A percentile compares a stretch with the other conserved stretches of the same genome.
These are phyloP conservation scores for Scaptomyza flava DNA, from an alignment of 2,888 invertebrate genomes.

Conservation along the genomic window DNA sequence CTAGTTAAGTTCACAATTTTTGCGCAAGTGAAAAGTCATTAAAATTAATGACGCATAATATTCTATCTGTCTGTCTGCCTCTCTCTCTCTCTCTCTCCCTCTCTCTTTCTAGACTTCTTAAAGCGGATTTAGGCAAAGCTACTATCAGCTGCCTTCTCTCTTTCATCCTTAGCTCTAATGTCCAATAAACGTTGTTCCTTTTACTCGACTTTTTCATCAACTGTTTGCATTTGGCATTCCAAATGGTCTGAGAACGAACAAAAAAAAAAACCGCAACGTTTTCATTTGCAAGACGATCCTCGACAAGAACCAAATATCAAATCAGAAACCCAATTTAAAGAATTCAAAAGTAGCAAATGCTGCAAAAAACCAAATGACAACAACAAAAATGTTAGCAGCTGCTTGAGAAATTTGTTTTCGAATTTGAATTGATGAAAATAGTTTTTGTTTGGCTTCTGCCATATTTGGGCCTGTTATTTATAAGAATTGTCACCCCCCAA, in stretches of 20 bases:
- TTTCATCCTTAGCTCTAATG: slow-evolving; percentile 11
- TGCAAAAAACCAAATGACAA: slow-evolving; percentile 26
- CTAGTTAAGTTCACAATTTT: slow-evolving; percentile 33
- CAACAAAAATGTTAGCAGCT: slow-evolving; percentile 16
- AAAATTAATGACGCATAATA: slow-evolving; percentile 73
- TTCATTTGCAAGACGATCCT: slow-evolving; percentile 48
- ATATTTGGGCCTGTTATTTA: slow-evolving; percentile 54
- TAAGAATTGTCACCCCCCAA: slow-evolving; percentile 44
- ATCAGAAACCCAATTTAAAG: not conserved
- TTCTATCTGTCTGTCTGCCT: slow-evolving; percentile 2
- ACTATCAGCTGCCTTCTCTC: not conserved
- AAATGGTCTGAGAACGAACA: slow-evolving; percentile 31
- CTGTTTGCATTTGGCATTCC: slow-evolving; percentile 24
- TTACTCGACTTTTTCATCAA: not conserved
- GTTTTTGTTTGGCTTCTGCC: slow-evolving; percentile 18
- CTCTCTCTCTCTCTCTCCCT: not conserved
- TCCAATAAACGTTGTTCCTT: slow-evolving; percentile 24
- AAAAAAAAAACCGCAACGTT: slow-evolving; percentile 37
- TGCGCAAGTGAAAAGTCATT: slow-evolving; percentile 59
- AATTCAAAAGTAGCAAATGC: slow-evolving; percentile 28
- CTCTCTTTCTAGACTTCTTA: not conserved
- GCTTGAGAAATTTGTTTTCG: slow-evolving; percentile 15
- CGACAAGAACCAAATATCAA: not conserved
- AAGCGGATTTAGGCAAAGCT: slow-evolving; percentile 12
- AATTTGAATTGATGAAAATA: slow-evolving; percentile 35